Conservation (phyloP, 2,888 invertebrate genomes). For the Brenthis daphne region DNA sequence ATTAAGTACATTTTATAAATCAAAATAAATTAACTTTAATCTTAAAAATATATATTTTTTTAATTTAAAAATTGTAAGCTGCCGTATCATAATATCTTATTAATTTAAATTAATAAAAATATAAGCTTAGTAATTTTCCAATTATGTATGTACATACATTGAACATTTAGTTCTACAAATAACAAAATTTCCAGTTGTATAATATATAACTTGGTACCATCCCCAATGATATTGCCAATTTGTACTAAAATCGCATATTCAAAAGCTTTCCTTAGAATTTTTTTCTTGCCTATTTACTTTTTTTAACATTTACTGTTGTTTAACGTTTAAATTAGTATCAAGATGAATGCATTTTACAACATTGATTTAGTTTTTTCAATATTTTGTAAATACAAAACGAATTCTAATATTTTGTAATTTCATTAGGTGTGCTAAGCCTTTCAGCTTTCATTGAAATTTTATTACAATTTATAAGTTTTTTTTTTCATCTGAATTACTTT, state of each 20-base stretch:
- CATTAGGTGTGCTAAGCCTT: too few species aligned
- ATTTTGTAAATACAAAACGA: too few species aligned
- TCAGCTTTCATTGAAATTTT: too few species aligned
- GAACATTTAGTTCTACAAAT: not conserved
- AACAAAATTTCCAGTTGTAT: not conserved
- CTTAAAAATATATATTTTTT: not conserved
- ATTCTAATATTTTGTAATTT: too few species aligned
- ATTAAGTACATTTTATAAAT: too few species aligned
- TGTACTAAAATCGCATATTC: conserved; percentile 5
- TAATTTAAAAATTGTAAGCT: not conserved
- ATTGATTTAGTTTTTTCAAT: too few species aligned
- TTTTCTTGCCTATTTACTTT: not conserved
- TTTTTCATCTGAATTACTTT: too few species aligned
- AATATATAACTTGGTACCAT: conserved; percentile 2
- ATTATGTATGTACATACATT: not conserved
- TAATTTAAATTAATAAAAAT: not conserved
- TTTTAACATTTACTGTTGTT: not conserved
- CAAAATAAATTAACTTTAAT: too few species aligned
- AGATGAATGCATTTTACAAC: too few species aligned
- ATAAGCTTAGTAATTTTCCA: not conserved
- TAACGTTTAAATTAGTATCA: too few species aligned
- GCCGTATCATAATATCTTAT: not conserved
- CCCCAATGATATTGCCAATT: conserved; percentile 1
- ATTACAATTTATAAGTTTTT: too few species aligned
- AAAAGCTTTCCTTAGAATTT: conserved; percentile 4